Base-by-base conservation (phyloP, 2,113 vertebrate species). In the Hemiprocne comata region DNA sequence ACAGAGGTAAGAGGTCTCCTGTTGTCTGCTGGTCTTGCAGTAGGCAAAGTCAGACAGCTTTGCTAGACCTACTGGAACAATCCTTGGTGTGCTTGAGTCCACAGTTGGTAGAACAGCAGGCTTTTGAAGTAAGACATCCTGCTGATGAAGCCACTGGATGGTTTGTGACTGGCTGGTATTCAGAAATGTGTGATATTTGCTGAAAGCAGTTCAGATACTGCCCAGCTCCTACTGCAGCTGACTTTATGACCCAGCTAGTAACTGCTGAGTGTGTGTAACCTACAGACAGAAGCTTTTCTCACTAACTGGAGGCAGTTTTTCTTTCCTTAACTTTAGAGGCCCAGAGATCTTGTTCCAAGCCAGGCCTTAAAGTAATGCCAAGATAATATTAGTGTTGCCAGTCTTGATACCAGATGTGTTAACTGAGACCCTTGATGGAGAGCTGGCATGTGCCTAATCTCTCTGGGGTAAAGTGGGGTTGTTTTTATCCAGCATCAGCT, bases 1-100 rank as follows among this genome's bases (percentile, higher is more conserved):
- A 99, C 99, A 13, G 99, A 99, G 99, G 99, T 99, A 98, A 98
- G 98, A 95, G 44, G 24, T 84, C 51, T 26, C 19, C 70, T n/a
- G 0, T 64, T 76, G 69, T 46, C 64, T 60, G 11, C 53, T 34
- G 50, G 38, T 74, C 67, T 88, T 80, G 71, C 54, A 46, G 84
- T 58, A 76, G 58, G 55, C 23, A 2, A 46, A 70, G 33, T 36
- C 29, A 21, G 21, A 12, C 54, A 76, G 67, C 54, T 89, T 29
- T 77, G 44, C 44, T 77, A 21, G 87, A 24, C 48, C 65, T 18
- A 8, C 29, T 53, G 40, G 38, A 60, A 48, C n/a, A 31, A 7
- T 21, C n/a, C 55, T 51, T 58, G 53, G 44, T 42, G 60, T 74
- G 34, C 67, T 24, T 7, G 80, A 29, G 50, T 8, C 74, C 80